These are phyloP conservation scores for Chlorops oryzae DNA, from an alignment of 1,140 invertebrate species.

Conservation along the genomic window DNA sequence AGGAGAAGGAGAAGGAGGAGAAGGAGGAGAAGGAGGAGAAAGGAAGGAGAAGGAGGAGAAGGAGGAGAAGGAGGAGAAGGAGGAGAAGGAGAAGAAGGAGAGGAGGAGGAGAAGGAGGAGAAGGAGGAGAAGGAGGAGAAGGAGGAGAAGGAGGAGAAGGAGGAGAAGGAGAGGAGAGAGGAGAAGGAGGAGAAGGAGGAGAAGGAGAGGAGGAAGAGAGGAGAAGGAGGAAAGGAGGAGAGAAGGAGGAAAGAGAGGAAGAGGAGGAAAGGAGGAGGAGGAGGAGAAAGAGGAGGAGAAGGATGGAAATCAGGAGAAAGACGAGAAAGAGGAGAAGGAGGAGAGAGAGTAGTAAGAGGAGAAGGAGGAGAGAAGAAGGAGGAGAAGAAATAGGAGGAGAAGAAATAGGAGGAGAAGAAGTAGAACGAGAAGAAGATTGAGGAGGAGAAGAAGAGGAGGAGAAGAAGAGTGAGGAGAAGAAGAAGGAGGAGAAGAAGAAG, in stretches of 20 bases:
- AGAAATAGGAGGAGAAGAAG: background rate
- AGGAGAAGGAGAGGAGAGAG: background rate
- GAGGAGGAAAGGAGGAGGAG: background rate
- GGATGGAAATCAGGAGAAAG: background rate
- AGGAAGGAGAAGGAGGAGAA: no score
- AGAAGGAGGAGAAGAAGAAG: background rate
- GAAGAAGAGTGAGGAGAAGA: background rate
- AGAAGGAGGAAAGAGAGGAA: background rate
- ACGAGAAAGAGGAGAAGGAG: background rate
- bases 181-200: background rate
- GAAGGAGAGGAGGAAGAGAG: background rate
- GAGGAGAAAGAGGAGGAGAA: background rate
- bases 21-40: no score
- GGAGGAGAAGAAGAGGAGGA: background rate
- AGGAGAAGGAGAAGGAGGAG: no score
- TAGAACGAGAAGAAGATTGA: background rate
- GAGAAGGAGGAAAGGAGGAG: background rate
- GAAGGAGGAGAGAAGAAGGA: background rate
- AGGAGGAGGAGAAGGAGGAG: no score
- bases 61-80: no score
- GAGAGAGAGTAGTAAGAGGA: background rate
- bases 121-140: no score
- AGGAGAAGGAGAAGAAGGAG: no score
- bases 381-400: background rate
- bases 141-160: no score